These are phyloP conservation scores for Himalopsyche japonica DNA, from an alignment of 2,888 invertebrate genomes.

Conservation along the genomic window DNA sequence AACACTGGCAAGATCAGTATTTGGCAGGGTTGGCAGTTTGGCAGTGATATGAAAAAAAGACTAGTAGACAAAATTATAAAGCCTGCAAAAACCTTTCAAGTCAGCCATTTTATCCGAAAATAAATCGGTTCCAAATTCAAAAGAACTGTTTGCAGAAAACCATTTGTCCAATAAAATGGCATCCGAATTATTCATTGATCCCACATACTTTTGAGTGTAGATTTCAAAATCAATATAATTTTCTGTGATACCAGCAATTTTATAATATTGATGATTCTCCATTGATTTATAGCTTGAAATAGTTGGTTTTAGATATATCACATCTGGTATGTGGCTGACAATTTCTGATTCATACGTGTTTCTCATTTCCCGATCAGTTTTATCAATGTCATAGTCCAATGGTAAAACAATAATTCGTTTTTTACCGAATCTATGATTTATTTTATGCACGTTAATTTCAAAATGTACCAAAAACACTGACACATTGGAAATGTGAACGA, in stretches of 20 bases:
- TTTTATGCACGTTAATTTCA: background rate
- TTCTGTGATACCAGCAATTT: background rate
- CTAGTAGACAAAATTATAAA: background rate
- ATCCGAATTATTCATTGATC: background rate
- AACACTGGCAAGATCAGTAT: too few relatives aligned
- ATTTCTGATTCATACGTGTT: background rate
- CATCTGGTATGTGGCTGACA: constrained; percentile 2
- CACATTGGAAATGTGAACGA: background rate
- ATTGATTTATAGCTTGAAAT: background rate
- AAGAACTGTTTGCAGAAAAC: constrained; percentile 8
- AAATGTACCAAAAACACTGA: background rate
- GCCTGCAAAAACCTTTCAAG: constrained; percentile 7
- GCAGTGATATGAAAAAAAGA: background rate
- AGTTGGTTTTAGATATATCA: constrained; percentile 10
- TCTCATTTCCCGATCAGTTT: background rate
- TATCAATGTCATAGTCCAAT: background rate
- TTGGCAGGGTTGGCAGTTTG: too few relatives aligned
- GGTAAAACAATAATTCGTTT: constrained; percentile 18
- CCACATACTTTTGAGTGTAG: constrained; percentile 4
- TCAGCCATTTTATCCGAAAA: constrained; percentile 15
- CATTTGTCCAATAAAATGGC: constrained; percentile 6
- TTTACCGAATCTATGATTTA: constrained; percentile 19
- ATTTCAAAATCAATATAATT: constrained; percentile 8
- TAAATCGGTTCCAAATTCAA: constrained; percentile 1
- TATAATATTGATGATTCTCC: background rate